These are phyloP conservation scores for Stenolophus ochropezus DNA, from an alignment of 2,888 invertebrate species.

Conservation along the genomic window DNA sequence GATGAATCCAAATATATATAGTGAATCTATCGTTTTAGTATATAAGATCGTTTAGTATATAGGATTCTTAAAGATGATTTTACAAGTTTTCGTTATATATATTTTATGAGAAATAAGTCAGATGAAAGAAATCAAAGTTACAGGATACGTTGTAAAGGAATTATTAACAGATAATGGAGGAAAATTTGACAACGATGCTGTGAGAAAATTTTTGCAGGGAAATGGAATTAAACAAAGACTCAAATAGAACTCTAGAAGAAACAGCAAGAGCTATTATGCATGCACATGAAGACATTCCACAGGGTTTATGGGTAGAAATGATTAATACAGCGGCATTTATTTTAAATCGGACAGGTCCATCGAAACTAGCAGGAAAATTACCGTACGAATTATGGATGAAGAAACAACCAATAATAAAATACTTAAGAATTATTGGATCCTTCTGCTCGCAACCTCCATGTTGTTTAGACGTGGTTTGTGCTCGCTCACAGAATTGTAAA, in stretches of 20 bases:
- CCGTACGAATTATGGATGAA: constrained; percentile 64
- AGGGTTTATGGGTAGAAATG: constrained; percentile 62
- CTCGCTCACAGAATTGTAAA: neutral
- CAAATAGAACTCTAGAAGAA: no score
- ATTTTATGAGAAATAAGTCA: constrained; percentile 21
- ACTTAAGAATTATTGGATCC: constrained; percentile 63
- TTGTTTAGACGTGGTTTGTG: neutral
- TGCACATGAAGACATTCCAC: constrained; percentile 55
- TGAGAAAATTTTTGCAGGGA: constrained; percentile 12
- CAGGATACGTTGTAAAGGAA: no score
- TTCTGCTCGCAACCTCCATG: neutral
- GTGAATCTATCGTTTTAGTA: no score
- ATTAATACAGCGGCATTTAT: constrained; percentile 61
- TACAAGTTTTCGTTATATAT: constrained; percentile 2
- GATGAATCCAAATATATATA: no score
- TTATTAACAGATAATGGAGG: no score
- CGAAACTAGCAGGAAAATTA: constrained; percentile 62
- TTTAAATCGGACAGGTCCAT: constrained; percentile 63
- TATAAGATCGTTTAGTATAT: no score
- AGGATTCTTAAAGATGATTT: constrained; percentile 33
- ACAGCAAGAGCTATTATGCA: constrained; percentile 45
- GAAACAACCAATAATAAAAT: constrained; percentile 61
- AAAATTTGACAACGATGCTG: no score
- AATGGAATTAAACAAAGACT: constrained; percentile 28
- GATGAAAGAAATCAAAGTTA: constrained; percentile 7